Evolutionary conservation across 2,888 invertebrate genomes (phyloP), one percentile per base, ranked within the genome.

Genomic region (Stenchaetothrips biformis): DNA sequence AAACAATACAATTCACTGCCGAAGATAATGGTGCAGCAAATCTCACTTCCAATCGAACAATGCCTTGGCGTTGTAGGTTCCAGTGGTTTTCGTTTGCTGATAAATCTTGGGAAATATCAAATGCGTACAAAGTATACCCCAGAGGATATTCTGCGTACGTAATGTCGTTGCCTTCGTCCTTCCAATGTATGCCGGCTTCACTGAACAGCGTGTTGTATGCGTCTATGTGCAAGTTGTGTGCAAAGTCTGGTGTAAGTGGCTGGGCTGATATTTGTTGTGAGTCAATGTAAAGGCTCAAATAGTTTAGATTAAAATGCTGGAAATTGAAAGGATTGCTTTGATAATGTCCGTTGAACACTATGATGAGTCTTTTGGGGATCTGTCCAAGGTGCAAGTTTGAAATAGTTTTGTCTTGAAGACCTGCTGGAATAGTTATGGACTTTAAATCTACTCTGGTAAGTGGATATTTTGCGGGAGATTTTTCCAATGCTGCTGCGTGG

Each of bases 341-440:
- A 7, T 53, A 53, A 7, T 53, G 53, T 7, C 53, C 53, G 6
- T 37, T 37, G 37, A 37, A 37, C 2, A 4, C 37, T 37, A 85
- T 82, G 13, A 86, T 81, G 77, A 84, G 81, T 81, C 84, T 53
- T 6, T 53, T 53, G 2, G 53, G 53, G 6, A 53, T 53, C 6
- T 53, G 53, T 3, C 53, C 83, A 0, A 86, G 86, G n/a, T 85
- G 79, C 80, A 83, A 83, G 0, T 84, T 84, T 4, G 83, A 67
- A 80, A 85, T 85, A 13, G 85, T 74, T 79, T 86, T 85, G 78
- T 86, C 85, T 37, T 37, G 37, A 37, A 78, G 83, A 0, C 83
- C 83, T 6, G 80, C n/a, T 18, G 83, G 82, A 47, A 84, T 82
- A 11, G 84, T 83, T 18, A 83, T 79, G 2, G 83, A 79, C 80